Conservation (phyloP, 1,140 invertebrate genomes). For the Habropoda laboriosa region DNA sequence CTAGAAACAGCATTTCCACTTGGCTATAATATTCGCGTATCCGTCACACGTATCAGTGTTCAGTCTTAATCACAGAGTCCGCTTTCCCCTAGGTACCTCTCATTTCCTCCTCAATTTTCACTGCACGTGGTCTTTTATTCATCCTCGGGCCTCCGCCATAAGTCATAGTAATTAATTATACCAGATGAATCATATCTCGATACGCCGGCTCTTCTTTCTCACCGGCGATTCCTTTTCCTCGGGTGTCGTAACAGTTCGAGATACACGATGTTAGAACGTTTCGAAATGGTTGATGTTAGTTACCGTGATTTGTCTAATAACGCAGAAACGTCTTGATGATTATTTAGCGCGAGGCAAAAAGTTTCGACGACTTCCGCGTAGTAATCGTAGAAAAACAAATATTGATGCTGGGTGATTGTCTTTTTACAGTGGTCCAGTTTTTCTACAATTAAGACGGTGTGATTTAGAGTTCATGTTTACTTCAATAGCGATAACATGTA, state of each 20-base stretch:
- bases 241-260: conserved; percentile 6
- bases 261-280: background rate
- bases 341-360: background rate
- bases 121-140: conserved; percentile 13
- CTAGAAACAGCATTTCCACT: conserved; percentile 13
- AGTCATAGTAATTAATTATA: conserved; percentile 33
- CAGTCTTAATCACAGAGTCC: conserved; percentile 17
- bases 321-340: background rate
- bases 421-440: background rate
- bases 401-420: background rate
- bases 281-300: background rate
- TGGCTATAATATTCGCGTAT: conserved; percentile 18
- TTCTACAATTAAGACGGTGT: background rate
- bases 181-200: conserved; percentile 23
- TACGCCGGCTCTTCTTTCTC: conserved; percentile 3
- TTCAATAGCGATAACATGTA: too few relatives aligned
- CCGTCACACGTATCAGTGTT: conserved; percentile 17
- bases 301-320: background rate
- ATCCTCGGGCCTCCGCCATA: background rate
- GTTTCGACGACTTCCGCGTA: background rate
- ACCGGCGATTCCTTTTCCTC: background rate
- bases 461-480: background rate
- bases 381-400: background rate
- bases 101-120: conserved; percentile 35
- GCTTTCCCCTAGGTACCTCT: conserved; percentile 4